phyloP scores from a whole-genome alignment of 2,113 vertebrate genomes.

The Falcunculus frontatus region DNA sequence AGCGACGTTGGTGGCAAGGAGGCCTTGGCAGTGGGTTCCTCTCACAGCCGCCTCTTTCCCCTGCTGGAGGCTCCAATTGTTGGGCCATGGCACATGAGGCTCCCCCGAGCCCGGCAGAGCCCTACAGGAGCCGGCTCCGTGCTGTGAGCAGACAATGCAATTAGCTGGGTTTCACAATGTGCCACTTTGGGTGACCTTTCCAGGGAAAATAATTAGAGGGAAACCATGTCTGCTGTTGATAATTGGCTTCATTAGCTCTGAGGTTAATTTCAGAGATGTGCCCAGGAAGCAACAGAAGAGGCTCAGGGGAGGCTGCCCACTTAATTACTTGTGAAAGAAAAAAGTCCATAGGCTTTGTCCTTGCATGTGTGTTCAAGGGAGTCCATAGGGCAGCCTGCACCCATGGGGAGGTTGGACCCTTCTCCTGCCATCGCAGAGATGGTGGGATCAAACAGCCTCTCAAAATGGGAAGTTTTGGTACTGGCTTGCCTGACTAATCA shows the following conservation, averaged over 20 bases:
- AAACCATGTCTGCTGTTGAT: conserved; percentile 31
- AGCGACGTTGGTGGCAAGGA: not conserved
- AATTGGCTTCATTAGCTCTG: conserved; percentile 68
- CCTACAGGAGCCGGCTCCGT: not conserved
- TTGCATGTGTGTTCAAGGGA: accelerated
- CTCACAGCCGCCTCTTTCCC: not conserved
- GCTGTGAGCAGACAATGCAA: conserved; percentile 45
- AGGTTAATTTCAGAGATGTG: conserved; percentile 55
- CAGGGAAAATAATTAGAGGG: conserved; percentile 63
- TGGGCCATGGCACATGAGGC: not conserved
- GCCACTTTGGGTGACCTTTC: conserved; percentile 44
- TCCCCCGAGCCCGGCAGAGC: accelerated
- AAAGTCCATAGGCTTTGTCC: not conserved
- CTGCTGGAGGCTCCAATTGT: not conserved
- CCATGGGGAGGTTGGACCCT: accelerated
- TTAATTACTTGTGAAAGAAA: conserved; percentile 67
- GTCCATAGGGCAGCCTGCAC: not conserved
- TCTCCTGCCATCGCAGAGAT: not conserved
- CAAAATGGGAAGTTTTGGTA: not conserved
- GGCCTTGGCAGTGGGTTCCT: not conserved
- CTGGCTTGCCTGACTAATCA: not conserved
- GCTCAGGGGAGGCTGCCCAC: not conserved
- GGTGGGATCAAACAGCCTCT: not conserved
- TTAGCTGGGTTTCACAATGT: conserved; percentile 5
- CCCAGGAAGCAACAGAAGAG: conserved; percentile 1